Percentiles rank a stretch among this genome's conserved stretches.
These are phyloP conservation scores for Dipodomys ordii DNA, from an alignment of 2,113 vertebrate species.

Conservation along the genomic window DNA sequence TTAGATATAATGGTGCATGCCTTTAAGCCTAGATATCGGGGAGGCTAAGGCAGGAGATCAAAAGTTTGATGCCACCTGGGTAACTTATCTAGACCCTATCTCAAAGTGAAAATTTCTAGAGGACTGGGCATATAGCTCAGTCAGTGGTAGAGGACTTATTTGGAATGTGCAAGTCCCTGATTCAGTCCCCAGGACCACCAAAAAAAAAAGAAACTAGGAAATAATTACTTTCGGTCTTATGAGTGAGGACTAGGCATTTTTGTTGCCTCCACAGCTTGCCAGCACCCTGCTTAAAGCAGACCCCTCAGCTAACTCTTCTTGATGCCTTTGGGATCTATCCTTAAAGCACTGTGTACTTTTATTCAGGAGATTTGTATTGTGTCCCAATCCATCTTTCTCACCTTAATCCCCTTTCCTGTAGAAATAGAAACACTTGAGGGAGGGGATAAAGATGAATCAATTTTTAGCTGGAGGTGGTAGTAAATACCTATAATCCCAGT, in stretches of 20 bases:
- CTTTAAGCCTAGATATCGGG: not conserved
- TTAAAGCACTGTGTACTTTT: conserved; percentile 74
- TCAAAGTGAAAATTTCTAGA: not conserved
- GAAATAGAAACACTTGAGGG: conserved; percentile 4
- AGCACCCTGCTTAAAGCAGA: not conserved
- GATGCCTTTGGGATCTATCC: conserved; percentile 46
- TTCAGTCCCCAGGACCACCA: not conserved
- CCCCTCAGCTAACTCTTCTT: not conserved
- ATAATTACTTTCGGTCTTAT: conserved; percentile 23
- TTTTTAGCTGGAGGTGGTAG: not conserved
- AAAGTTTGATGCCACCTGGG: not conserved
- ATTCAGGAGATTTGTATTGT: conserved; percentile 51
- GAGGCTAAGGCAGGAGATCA: not conserved
- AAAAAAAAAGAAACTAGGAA: conserved; percentile 10
- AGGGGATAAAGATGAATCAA: conserved; percentile 38
- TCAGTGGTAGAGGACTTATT: not conserved
- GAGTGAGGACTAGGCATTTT: conserved; percentile 12
- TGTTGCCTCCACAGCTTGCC: conserved; percentile 8
- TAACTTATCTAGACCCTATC: not conserved
- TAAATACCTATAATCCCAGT: not conserved
- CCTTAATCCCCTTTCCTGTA: not conserved
- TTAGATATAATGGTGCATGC: not conserved
- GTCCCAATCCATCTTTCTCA: conserved; percentile 34
- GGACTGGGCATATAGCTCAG: not conserved
- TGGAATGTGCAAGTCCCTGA: not conserved